A percentile compares a stretch with the other conserved stretches of the same genome.
Evolutionary conservation across 1,140 invertebrate genomes (phyloP).

Genomic region (Capitella teleta): DNA sequence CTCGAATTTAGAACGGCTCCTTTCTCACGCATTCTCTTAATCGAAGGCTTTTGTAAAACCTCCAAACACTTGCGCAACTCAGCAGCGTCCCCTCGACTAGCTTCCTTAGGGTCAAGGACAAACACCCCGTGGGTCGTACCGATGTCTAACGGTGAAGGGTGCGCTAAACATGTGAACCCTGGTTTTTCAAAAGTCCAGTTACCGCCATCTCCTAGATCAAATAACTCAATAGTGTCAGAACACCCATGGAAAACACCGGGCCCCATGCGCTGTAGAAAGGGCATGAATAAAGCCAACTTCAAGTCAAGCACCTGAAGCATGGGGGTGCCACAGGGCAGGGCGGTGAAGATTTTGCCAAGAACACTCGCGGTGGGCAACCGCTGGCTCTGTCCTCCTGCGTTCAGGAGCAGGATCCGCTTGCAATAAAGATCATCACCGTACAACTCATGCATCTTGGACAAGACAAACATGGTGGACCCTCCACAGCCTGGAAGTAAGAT

Average conservation of each 20-base stretch:
- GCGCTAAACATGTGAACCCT: conserved; percentile 44
- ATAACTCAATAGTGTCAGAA: conserved; percentile 44
- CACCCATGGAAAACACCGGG: conserved; percentile 43
- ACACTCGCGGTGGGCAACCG: conserved; percentile 41
- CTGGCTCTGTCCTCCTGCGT: conserved; percentile 45
- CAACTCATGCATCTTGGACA: conserved; percentile 26
- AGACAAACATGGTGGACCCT: conserved; percentile 38
- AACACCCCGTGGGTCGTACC: conserved; percentile 45
- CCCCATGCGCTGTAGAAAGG: conserved; percentile 37
- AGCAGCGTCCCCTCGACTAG: conserved; percentile 13
- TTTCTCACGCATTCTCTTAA: conserved; percentile 31
- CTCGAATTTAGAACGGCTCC: conserved; percentile 29
- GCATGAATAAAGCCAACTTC: conserved; percentile 42
- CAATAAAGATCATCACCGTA: conserved; percentile 28
- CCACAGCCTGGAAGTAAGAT: conserved; percentile 41
- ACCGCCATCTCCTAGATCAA: conserved; percentile 20
- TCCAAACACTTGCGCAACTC: conserved; percentile 26
- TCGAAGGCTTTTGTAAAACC: conserved; percentile 44
- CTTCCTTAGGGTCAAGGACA: conserved; percentile 24
- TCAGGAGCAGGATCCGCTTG: conserved; percentile 38
- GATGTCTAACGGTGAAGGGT: conserved; percentile 37
- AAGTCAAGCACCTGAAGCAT: conserved; percentile 42
- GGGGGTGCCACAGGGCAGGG: conserved; percentile 27
- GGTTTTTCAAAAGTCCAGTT: conserved; percentile 26
- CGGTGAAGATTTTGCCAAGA: conserved; percentile 43